Evolutionary conservation across 2,888 invertebrate genomes (phyloP).

Genomic region (Lasioglossum malachurum): DNA sequence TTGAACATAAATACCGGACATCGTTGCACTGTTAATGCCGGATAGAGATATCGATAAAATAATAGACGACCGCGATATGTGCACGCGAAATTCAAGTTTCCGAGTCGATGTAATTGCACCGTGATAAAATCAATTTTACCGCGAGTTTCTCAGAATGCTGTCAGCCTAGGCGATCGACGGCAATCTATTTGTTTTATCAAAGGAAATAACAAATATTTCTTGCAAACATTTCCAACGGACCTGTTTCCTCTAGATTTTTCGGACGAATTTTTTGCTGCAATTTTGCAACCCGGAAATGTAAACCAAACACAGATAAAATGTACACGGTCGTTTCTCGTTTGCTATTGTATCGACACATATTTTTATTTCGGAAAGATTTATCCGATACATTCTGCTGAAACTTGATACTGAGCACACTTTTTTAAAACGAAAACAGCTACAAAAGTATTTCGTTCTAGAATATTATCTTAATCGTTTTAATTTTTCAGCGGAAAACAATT

Average conservation of each 20-base stretch:
- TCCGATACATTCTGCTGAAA: not conserved
- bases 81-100: constrained; percentile 30
- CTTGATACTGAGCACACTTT: not conserved
- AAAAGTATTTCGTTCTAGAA: not conserved
- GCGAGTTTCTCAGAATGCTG: not conserved
- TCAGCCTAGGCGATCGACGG: not conserved
- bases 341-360: not conserved
- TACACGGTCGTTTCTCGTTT: not conserved
- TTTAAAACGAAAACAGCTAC: not conserved
- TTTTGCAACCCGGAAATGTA: not conserved
- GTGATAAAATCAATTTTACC: not conserved
- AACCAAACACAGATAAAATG: not conserved
- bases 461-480: not conserved
- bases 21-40: constrained; percentile 30
- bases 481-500: not conserved
- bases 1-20: constrained; percentile 46
- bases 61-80: not conserved
- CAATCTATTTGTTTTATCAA: not conserved
- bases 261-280: not conserved
- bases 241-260: not conserved
- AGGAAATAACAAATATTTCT: not conserved
- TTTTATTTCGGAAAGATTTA: not conserved
- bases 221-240: not conserved
- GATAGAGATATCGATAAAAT: constrained; percentile 25
- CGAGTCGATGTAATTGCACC: constrained; percentile 4